phyloP scores from a whole-genome alignment of 2,113 vertebrate genomes.

The Odontophorus gujanensis region DNA sequence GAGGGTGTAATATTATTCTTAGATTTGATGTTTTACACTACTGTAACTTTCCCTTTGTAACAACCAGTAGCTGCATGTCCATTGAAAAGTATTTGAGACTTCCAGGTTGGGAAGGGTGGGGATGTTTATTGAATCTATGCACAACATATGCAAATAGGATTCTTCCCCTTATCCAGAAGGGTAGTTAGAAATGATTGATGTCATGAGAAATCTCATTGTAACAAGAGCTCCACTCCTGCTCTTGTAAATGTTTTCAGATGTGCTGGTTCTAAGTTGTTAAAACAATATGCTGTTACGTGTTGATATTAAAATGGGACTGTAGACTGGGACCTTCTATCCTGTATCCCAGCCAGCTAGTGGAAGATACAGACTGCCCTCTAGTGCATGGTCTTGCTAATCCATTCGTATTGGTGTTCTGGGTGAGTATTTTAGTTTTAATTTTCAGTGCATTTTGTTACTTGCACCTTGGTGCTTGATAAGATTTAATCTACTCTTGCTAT shows the following conservation, averaged over 20 bases:
- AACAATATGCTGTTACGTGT: accelerated
- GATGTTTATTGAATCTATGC: accelerated
- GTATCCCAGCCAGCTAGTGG: background rate
- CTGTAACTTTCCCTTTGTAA: background rate
- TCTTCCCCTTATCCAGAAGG: background rate
- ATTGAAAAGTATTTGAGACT: background rate
- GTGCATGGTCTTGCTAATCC: background rate
- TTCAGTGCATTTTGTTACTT: background rate
- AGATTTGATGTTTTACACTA: background rate
- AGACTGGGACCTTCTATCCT: accelerated
- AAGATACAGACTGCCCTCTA: background rate
- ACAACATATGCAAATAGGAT: background rate
- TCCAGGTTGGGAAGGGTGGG: background rate
- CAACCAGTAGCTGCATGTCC: background rate
- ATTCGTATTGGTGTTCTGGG: accelerated
- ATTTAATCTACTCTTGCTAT: background rate
- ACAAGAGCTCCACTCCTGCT: background rate
- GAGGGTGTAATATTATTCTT: background rate
- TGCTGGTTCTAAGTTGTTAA: accelerated
- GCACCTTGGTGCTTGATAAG: background rate
- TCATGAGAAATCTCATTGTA: background rate
- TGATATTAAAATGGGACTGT: accelerated
- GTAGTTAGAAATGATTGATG: background rate
- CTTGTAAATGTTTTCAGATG: background rate
- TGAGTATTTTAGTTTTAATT: background rate